phyloP scores from a whole-genome alignment of 2,113 vertebrate genomes.

The Brevimyrus niger region DNA sequence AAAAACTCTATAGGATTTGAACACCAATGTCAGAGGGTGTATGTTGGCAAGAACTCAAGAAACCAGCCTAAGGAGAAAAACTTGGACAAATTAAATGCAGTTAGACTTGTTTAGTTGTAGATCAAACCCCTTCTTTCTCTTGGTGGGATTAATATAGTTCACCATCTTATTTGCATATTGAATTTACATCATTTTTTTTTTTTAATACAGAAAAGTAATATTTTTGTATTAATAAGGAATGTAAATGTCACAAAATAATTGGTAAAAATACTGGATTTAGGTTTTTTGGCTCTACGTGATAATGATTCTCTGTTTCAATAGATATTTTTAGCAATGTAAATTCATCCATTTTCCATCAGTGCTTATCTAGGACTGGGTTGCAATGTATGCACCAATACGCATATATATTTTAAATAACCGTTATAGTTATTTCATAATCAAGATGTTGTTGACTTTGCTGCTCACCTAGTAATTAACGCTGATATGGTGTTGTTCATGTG shows the following conservation, averaged over 20 bases:
- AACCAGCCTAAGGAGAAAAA: not conserved
- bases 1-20: not conserved
- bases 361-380: not conserved
- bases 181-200: too few species aligned
- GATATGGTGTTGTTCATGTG: not conserved
- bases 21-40: not conserved
- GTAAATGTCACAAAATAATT: not conserved
- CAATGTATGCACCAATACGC: not conserved
- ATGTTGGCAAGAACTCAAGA: not conserved
- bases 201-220: not conserved
- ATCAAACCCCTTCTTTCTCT: not conserved
- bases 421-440: not conserved
- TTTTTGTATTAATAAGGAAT: not conserved
- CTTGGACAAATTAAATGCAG: not conserved
- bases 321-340: not conserved
- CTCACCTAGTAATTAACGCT: not conserved
- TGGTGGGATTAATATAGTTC: not conserved
- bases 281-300: not conserved
- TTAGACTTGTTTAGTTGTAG: not conserved
- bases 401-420: not conserved
- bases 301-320: not conserved
- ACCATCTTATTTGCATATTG: not conserved
- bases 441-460: not conserved
- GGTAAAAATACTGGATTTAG: not conserved
- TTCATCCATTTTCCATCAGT: not conserved